Evolutionary conservation across 23 tunicate species (phyloP), one percentile per base, ranked within the genome.

Genomic region (Halocynthia aurantium): DNA sequence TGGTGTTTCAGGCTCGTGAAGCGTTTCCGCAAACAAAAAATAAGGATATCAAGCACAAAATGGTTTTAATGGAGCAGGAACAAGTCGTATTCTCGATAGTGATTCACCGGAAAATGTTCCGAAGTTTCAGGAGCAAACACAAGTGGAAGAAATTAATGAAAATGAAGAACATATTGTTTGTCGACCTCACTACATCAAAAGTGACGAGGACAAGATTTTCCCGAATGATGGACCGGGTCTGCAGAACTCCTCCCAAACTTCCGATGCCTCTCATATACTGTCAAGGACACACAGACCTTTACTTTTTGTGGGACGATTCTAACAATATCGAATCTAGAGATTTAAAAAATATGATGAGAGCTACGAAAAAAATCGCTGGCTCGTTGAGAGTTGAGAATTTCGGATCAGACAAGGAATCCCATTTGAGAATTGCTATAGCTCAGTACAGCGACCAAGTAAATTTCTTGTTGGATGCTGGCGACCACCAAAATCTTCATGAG

Each of bases 271-370:
- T 52, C 9, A 55, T 66, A 13, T 62, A 73, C 81, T 86, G 91
- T 68, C 62, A 22, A 7, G 70, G 72, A 7, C 6, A 72, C 10
- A 75, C 78, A 12, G 91, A 86, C 50, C 22, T 86, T 2, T 73
- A 18, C 51, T 81, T 86, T 57, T 17, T 86, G 65, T 74, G 69
- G 78, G 91, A 86, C 57, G 50, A 67, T 10, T 61, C 85, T 6
- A 51, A 52, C 8, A 21, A 67, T 8, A 21, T 70, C 10, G 6
- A 73, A 8, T 54, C 40, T 11, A 50, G 22, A 10, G 85, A 81
- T 51, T 4, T 67, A n/a, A 15, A 50, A 7, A 75, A 81, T 44
- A 52, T 81, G 76, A 21, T 76, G 20, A 74, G 80, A 49, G 89
- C 83, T 6, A 79, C 81, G 7, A n/a, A 50, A 44, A 85, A 85